Evolutionary conservation across 2,888 invertebrate species (phyloP).

Genomic region (Leptopilina syphax): DNA sequence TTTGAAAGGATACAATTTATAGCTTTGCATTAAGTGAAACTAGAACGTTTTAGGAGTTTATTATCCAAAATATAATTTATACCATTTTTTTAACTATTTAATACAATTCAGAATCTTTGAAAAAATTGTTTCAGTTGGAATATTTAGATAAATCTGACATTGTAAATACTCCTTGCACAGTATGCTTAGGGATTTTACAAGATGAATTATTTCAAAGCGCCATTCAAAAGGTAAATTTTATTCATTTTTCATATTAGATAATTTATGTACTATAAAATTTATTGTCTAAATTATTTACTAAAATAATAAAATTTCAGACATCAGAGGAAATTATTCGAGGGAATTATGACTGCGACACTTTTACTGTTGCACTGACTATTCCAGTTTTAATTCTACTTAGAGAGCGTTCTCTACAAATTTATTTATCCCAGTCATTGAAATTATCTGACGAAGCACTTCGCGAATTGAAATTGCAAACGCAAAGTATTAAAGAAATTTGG

Average conservation of each 20-base stretch:
- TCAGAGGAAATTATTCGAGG: slow-evolving; percentile 57
- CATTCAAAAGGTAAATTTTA: slow-evolving; percentile 74
- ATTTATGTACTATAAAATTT: slow-evolving; percentile 44
- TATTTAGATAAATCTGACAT: slow-evolving; percentile 75
- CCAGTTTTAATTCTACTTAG: slow-evolving; percentile 84
- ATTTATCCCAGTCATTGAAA: slow-evolving; percentile 80
- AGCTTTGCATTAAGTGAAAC: too few species aligned
- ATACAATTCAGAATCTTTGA: background rate
- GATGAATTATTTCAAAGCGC: slow-evolving; percentile 79
- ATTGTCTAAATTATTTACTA: slow-evolving; percentile 44
- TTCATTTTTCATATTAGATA: background rate
- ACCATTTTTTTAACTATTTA: too few species aligned
- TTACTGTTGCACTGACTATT: slow-evolving; percentile 84
- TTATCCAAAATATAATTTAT: too few species aligned
- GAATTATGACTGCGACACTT: slow-evolving; percentile 82
- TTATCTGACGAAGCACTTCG: slow-evolving; percentile 52
- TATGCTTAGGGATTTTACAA: slow-evolving; percentile 87
- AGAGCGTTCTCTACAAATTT: slow-evolving; percentile 82
- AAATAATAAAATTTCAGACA: slow-evolving; percentile 44
- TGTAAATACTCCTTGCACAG: slow-evolving; percentile 79
- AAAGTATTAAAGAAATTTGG: slow-evolving; percentile 85
- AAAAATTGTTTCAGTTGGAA: slow-evolving; percentile 57
- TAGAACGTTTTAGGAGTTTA: too few species aligned
- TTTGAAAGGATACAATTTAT: too few species aligned
- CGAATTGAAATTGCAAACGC: slow-evolving; percentile 58